A percentile compares a stretch with the other conserved stretches of the same genome.
phyloP scores from a whole-genome alignment of 2,797 vertebrate species.

The Tapera naevia region DNA sequence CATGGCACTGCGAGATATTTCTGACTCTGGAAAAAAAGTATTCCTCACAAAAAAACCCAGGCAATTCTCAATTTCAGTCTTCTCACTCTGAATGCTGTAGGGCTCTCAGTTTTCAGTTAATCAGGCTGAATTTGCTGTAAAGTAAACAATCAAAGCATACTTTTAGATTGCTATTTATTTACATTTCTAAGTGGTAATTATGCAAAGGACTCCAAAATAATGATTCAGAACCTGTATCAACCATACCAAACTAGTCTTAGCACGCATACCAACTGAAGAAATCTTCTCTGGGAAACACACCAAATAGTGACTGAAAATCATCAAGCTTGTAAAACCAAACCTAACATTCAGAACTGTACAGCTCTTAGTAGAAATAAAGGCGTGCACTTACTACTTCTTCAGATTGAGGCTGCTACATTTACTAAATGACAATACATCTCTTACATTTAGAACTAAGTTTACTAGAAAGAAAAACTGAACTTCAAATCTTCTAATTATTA shows the following conservation, averaged over 20 bases:
- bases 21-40: neutral
- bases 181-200: neutral
- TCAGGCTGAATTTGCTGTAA: neutral
- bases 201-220: neutral
- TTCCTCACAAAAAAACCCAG: neutral
- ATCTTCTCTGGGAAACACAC: neutral
- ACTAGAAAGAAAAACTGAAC: neutral
- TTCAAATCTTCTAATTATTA: neutral
- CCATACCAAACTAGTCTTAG: neutral
- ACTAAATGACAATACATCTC: neutral
- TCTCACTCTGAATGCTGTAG: neutral
- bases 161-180: neutral
- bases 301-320: neutral
- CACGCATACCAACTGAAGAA: neutral
- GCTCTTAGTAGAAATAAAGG: neutral
- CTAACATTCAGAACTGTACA: neutral
- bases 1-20: neutral
- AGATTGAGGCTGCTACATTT: neutral
- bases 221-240: neutral
- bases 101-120: neutral
- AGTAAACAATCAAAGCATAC: neutral
- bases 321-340: neutral
- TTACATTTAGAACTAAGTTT: neutral
- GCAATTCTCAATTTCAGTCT: neutral
- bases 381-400: neutral